phyloP scores from a whole-genome alignment of 30 jellyfish, hydroid and myxozoan genomes.

The Aurelia coerulea region DNA sequence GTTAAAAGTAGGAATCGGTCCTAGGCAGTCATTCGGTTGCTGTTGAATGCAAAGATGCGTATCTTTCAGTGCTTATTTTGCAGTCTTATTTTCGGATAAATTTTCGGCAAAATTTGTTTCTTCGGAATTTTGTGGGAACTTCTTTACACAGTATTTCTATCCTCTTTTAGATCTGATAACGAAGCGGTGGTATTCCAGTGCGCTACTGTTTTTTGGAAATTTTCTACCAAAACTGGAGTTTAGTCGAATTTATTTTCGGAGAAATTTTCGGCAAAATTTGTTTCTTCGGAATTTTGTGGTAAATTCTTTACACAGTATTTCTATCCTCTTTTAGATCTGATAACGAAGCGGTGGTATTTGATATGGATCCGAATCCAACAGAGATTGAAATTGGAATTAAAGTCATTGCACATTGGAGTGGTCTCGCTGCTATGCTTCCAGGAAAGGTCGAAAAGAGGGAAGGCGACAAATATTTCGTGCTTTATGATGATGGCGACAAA shows the following conservation, averaged over 20 bases:
- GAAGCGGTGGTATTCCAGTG: slow-evolving; percentile 55
- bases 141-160: neutral
- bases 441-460: slow-evolving; percentile 86
- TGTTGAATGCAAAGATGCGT: too few relatives aligned
- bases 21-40: too few relatives aligned
- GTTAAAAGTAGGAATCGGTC: too few relatives aligned
- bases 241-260: too few relatives aligned
- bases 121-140: neutral
- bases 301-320: neutral
- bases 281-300: neutral
- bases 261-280: too few relatives aligned
- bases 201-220: too few relatives aligned
- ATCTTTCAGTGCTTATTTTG: too few relatives aligned
- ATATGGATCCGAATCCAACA: slow-evolving; percentile 93
- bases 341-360: slow-evolving; percentile 80
- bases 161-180: slow-evolving; percentile 65
- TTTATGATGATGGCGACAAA: slow-evolving; percentile 97
- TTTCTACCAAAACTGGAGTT: too few relatives aligned
- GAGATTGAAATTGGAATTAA: slow-evolving; percentile 90
- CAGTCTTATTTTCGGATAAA: too few relatives aligned
- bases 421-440: slow-evolving; percentile 90
- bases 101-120: too few relatives aligned
- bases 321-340: slow-evolving; percentile 62
- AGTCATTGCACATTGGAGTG: slow-evolving; percentile 99
- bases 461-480: slow-evolving; percentile 84